These are phyloP conservation scores for Drosophila lacertosa DNA, from an alignment of 1,140 invertebrate genomes.

Conservation along the genomic window DNA sequence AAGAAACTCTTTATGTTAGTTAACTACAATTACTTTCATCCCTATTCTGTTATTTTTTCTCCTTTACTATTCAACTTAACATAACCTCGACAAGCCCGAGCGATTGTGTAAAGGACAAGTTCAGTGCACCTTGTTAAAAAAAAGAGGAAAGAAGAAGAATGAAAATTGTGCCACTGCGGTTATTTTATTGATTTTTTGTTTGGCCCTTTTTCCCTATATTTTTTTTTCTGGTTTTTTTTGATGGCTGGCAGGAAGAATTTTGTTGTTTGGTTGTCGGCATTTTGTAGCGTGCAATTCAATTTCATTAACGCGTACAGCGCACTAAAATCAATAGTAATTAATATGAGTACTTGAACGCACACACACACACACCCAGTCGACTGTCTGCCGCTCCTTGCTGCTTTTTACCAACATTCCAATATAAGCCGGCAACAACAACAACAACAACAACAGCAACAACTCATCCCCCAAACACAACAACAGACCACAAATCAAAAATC, in stretches of 20 bases:
- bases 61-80: too few species aligned
- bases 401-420: conserved; percentile 44
- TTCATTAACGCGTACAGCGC: conserved; percentile 73
- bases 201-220: too few species aligned
- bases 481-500: conserved; percentile 79
- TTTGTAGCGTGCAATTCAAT: conserved; percentile 71
- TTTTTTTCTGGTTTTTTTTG: neutral
- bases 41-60: too few species aligned
- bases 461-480: conserved; percentile 26
- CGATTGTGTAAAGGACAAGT: conserved; percentile 23
- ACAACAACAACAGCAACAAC: too few species aligned
- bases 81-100: neutral
- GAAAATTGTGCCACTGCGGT: conserved; percentile 73
- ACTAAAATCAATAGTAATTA: conserved; percentile 81
- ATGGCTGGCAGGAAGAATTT: neutral
- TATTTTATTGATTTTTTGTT: conserved; percentile 67
- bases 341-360: conserved; percentile 76
- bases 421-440: conserved; percentile 1
- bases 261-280: conserved; percentile 37
- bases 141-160: neutral
- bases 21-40: too few species aligned
- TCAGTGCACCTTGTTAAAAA: conserved; percentile 57
- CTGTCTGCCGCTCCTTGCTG: neutral
- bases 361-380: conserved; percentile 3
- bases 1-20: too few species aligned